Evolutionary conservation across 2,888 invertebrate species (phyloP), one percentile per base, ranked within the genome.

Genomic region (Lasioglossum zephyrum): DNA sequence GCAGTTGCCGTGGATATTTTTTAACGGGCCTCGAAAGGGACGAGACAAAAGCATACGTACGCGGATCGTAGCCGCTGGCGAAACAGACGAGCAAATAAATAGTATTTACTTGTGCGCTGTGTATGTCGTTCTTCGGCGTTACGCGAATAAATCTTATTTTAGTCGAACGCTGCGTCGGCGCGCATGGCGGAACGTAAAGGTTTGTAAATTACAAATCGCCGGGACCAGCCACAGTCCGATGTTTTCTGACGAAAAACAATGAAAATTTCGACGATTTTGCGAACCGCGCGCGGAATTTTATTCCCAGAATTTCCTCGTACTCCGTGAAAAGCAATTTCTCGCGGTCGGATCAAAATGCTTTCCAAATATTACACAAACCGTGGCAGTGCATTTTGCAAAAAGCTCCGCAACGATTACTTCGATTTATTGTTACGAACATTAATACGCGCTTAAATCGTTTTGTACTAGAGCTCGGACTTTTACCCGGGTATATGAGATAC

Each of bases 1-100:
- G n/a, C 11, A n/a, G 57, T n/a, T 75, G 86, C 83, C 79, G 85
- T 79, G 63, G 73, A 85, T 88, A 83, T 57, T 91, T 91, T 89
- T 86, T 53, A 76, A 72, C 66, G 49, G 70, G 53, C 70, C 53
- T 9, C 26, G 79, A 82, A 74, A 47, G 73, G 75, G 60, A 11
- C 31, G n/a, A 26, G 76, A 41, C 73, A 74, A 81, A 74, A 72
- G 86, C 49, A 60, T 74, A 31, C 77, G 77, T 63, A 36, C 44
- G 70, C n/a, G 39, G 36, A 39, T 31, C 36, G 44, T 49, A 60
- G 74, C 70, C 75, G 41, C 22, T 36, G 22, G 66, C 73, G 18
- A 60, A 57, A 73, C 41, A 73, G 39, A 47, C 44, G 63, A 39
- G 74, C 53, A 75, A 60, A 75, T 77, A 72, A 78, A 73, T 36